Evolutionary conservation across 2,113 vertebrate species (phyloP), one percentile per base, ranked within the genome.

Genomic region (Lampris incognitus): DNA sequence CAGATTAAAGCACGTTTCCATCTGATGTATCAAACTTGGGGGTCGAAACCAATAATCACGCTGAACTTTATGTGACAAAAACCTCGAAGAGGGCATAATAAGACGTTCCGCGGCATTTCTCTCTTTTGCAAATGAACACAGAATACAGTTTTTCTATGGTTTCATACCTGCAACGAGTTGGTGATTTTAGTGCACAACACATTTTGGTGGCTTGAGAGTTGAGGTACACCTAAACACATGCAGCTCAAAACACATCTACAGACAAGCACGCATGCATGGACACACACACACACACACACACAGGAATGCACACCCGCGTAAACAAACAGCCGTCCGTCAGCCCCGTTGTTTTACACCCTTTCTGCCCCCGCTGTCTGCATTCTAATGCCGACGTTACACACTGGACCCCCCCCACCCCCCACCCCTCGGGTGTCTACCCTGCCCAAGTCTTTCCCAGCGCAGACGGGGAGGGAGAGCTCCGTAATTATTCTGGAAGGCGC

Each of bases 401-500:
- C 59, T 57, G 58, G 81, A 68, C 78, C 81, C 78, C 76, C 73
- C 63, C 59, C 2, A 79, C 76, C 76, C 73, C 63, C 59, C 2
- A 24, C 24, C 24, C 24, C 24, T 24, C 24, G 24, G 24, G 3
- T n/a, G 67, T 78, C 62, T 57, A 58, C 63, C 58, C 57, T 37
- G 69, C 49, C 48, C 69, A 41, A 40, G 37, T 41, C 38, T 41
- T n/a, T 59, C 48, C 78, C 84, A 58, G 60, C 54, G 48, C 80
- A 87, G 82, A 85, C 84, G 85, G 50, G 81, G 24, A 24, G 76
- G 73, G 75, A 69, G 62, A 37, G 80, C 72, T 85, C 66, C 24
- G 1, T 86, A 82, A 89, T 81, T 79, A 84, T 70, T 62, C 60
- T 82, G 37, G 63, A 66, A 77, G 75, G 80, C 71, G 51, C 61